Evolutionary conservation across 2,888 invertebrate species (phyloP).

Genomic region (Acrobasis consociella): DNA sequence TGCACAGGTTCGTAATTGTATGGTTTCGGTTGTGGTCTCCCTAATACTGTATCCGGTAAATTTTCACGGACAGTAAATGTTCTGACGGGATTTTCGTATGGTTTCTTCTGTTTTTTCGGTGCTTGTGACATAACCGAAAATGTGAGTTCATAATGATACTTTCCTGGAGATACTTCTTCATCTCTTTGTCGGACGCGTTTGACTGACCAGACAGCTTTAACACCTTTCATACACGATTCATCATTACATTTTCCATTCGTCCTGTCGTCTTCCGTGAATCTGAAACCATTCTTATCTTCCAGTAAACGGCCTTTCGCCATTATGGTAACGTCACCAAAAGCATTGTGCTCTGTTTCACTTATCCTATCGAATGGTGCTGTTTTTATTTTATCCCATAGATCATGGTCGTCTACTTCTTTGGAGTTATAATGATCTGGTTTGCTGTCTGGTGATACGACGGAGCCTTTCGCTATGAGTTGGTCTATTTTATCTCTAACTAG

Average conservation of each 20-base stretch:
- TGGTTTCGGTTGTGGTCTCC: slow-evolving; percentile 42
- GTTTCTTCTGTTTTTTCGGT: slow-evolving; percentile 67
- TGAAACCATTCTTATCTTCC: slow-evolving; percentile 73
- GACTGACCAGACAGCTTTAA: slow-evolving; percentile 87
- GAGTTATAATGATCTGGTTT: slow-evolving; percentile 49
- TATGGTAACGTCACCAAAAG: slow-evolving; percentile 85
- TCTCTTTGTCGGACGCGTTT: slow-evolving; percentile 86
- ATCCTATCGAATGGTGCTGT: slow-evolving; percentile 69
- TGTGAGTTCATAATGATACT: slow-evolving; percentile 85
- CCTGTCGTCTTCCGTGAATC: slow-evolving; percentile 79
- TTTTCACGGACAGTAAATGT: slow-evolving; percentile 85
- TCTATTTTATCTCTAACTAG: slow-evolving; percentile 82
- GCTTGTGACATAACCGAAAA: slow-evolving; percentile 84
- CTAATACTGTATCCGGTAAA: slow-evolving; percentile 55
- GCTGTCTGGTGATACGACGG: slow-evolving; percentile 48
- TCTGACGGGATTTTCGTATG: slow-evolving; percentile 80
- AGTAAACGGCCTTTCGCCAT: slow-evolving; percentile 85
- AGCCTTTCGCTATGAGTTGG: slow-evolving; percentile 69
- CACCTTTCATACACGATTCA: slow-evolving; percentile 75
- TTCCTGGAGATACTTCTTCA: slow-evolving; percentile 64
- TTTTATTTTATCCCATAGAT: slow-evolving; percentile 77
- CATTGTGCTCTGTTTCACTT: slow-evolving; percentile 67
- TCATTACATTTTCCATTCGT: slow-evolving; percentile 59
- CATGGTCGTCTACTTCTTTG: slow-evolving; percentile 68
- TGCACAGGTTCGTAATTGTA: slow-evolving; percentile 31